Percentiles rank a stretch among this genome's conserved stretches.
phyloP scores from a whole-genome alignment of 2,113 vertebrate genomes.

The Xenotilapia leptura region DNA sequence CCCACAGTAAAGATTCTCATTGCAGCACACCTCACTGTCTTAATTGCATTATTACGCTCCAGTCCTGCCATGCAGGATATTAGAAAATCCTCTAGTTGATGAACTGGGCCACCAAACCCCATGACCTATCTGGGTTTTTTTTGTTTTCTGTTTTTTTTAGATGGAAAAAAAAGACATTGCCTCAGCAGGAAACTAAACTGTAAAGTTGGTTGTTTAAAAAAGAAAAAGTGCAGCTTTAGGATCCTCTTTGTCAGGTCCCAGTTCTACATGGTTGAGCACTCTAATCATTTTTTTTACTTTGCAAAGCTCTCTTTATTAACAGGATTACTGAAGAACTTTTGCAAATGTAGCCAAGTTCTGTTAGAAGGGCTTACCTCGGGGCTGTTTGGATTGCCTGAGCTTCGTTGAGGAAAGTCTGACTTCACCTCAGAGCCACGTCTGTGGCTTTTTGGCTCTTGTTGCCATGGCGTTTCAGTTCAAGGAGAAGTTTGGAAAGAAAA shows the following conservation, averaged over 20 bases:
- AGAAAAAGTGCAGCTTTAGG: not conserved
- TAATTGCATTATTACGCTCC: conserved; percentile 58
- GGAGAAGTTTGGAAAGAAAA: conserved; percentile 28
- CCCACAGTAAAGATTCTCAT: conserved; percentile 59
- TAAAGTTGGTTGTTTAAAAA: conserved; percentile 14
- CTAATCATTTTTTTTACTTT: not conserved
- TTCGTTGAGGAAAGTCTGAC: conserved; percentile 8
- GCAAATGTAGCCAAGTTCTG: conserved; percentile 10
- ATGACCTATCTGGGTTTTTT: conserved; percentile 2
- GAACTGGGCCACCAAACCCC: conserved; percentile 33
- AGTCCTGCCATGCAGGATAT: conserved; percentile 50
- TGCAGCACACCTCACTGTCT: conserved; percentile 48
- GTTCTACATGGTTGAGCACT: not conserved
- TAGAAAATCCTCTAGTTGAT: conserved; percentile 39
- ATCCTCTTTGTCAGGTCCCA: not conserved
- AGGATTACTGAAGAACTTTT: conserved; percentile 26
- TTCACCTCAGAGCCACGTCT: conserved; percentile 28
- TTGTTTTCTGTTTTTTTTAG: not conserved
- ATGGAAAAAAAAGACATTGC: not conserved
- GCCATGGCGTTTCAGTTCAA: conserved; percentile 23
- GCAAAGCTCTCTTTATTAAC: conserved; percentile 8
- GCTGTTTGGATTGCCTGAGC: conserved; percentile 18
- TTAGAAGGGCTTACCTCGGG: not conserved
- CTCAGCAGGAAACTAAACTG: not conserved
- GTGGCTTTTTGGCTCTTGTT: conserved; percentile 37